A percentile compares a stretch with the other conserved stretches of the same genome.
Conservation (phyloP, 2,888 invertebrate species). For the Heliconius hortense region DNA sequence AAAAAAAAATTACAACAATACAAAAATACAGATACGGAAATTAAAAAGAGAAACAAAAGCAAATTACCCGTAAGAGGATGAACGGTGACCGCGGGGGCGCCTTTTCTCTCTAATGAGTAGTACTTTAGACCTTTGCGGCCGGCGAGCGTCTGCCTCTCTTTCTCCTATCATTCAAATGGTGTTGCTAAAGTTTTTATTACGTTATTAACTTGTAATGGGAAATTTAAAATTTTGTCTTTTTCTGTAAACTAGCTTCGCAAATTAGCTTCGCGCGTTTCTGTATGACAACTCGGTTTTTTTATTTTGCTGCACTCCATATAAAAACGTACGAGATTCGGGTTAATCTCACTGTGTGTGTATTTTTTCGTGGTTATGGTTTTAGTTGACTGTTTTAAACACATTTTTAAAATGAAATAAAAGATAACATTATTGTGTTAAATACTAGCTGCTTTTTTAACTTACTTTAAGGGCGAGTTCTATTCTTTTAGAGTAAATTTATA, state of each 20-base stretch:
- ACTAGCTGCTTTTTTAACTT: background rate
- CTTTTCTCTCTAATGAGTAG: slow-evolving; percentile 62
- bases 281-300: background rate
- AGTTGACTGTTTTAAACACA: background rate
- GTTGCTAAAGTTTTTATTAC: slow-evolving; percentile 34
- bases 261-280: slow-evolving; percentile 2
- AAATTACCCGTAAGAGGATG: slow-evolving; percentile 67
- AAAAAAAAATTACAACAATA: slow-evolving; percentile 57
- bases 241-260: slow-evolving; percentile 11
- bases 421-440: background rate
- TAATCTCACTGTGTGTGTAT: background rate
- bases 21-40: slow-evolving; percentile 67
- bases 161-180: slow-evolving; percentile 35
- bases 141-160: slow-evolving; percentile 27
- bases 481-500: background rate
- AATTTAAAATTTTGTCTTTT: slow-evolving; percentile 27
- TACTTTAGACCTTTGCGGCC: slow-evolving; percentile 47
- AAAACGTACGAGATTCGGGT: slow-evolving; percentile 7
- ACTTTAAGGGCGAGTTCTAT: background rate
- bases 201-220: slow-evolving; percentile 26
- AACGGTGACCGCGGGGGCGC: slow-evolving; percentile 51
- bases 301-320: background rate
- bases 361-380: slow-evolving; percentile 13
- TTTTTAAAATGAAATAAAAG: slow-evolving; percentile 9
- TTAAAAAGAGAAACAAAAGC: slow-evolving; percentile 72